These are phyloP conservation scores for Tigriopus californicus DNA, from an alignment of 2,888 invertebrate species.

Conservation along the genomic window DNA sequence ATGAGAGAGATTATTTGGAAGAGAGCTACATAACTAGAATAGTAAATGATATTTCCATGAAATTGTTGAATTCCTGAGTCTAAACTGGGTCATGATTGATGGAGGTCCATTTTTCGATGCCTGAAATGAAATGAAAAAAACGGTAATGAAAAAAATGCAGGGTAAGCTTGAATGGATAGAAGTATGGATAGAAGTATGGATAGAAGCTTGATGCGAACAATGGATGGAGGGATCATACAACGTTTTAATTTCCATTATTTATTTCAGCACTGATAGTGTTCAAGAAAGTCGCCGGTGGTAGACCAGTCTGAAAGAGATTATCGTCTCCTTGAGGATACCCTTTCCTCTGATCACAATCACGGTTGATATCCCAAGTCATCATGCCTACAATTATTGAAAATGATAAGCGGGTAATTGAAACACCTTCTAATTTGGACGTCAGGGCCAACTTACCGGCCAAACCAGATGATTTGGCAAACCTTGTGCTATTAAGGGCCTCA, in stretches of 20 bases:
- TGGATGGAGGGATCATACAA: no score
- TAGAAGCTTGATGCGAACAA: no score
- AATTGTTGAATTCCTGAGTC: no score
- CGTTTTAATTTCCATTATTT: neutral
- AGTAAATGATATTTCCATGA: no score
- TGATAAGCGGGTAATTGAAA: neutral
- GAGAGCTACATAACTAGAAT: no score
- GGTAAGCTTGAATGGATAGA: no score
- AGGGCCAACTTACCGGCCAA: neutral
- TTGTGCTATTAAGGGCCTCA: neutral
- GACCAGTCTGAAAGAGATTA: neutral
- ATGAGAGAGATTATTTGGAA: no score
- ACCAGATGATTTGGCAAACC: neutral
- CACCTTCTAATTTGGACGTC: neutral
- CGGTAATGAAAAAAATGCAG: no score
- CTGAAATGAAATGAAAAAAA: no score
- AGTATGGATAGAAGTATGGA: no score
- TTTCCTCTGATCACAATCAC: neutral
- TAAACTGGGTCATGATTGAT: no score
- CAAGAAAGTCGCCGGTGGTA: neutral
- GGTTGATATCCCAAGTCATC: constrained; percentile 6
- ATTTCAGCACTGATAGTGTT: neutral
- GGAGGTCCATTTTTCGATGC: no score
- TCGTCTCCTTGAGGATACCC: neutral
- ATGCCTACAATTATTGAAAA: neutral